These are phyloP conservation scores for Crax fasciolata DNA, from an alignment of 2,797 vertebrate species.

Conservation along the genomic window DNA sequence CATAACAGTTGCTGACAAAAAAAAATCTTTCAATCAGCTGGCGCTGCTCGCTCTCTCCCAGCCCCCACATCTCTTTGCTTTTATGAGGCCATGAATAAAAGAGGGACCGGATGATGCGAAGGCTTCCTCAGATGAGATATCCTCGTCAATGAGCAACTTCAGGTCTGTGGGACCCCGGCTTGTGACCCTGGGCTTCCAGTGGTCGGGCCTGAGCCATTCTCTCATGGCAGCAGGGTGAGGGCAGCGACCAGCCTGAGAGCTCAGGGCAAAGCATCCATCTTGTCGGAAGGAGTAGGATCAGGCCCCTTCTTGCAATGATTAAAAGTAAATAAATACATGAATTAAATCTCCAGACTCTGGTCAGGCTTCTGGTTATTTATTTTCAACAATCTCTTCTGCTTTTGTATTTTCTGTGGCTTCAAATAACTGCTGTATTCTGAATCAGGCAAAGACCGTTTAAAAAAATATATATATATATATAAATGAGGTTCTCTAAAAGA, in stretches of 20 bases:
- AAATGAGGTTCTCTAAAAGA: constrained; percentile 6
- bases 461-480: background rate
- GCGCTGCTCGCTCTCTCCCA: background rate
- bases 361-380: background rate
- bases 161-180: rapidly evolving
- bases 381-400: background rate
- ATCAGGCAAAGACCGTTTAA: background rate
- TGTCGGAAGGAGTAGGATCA: background rate
- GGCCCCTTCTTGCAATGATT: background rate
- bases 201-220: background rate
- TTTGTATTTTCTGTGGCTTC: background rate
- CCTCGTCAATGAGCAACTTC: background rate
- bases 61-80: background rate
- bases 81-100: constrained; percentile 60
- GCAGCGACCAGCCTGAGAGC: background rate
- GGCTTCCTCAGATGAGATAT: constrained; percentile 12
- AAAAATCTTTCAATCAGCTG: constrained; percentile 44
- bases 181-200: background rate
- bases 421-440: background rate
- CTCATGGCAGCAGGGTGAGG: rapidly evolving
- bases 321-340: background rate
- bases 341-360: background rate
- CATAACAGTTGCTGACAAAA: constrained; percentile 40
- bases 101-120: constrained; percentile 3
- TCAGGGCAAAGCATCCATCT: background rate